A percentile compares a stretch with the other conserved stretches of the same genome.
These are phyloP conservation scores for Thinocorus orbignyianus DNA, from an alignment of 2,113 vertebrate genomes.

Conservation along the genomic window DNA sequence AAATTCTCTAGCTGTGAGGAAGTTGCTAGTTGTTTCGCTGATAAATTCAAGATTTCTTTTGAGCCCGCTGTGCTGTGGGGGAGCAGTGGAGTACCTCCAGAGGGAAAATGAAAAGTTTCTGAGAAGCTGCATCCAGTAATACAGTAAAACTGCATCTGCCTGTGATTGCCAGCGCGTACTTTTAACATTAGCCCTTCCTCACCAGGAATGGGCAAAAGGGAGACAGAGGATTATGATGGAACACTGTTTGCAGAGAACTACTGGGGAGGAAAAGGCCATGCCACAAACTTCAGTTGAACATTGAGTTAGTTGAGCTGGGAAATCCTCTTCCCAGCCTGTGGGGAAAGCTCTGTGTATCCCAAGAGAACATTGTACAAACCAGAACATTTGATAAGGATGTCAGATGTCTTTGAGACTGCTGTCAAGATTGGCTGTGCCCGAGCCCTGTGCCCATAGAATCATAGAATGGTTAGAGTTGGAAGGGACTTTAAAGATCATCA, in stretches of 20 bases:
- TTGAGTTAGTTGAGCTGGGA: background rate
- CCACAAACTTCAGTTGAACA: background rate
- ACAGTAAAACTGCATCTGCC: background rate
- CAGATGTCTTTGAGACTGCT: background rate
- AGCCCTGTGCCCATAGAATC: fast-evolving
- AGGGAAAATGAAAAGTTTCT: background rate
- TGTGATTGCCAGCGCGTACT: background rate
- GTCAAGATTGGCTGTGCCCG: fast-evolving
- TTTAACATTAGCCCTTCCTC: background rate
- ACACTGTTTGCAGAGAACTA: background rate
- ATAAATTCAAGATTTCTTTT: slow-evolving; percentile 34
- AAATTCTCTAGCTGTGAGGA: background rate
- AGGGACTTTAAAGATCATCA: too few relatives aligned
- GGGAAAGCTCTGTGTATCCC: fast-evolving
- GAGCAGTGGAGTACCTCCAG: background rate
- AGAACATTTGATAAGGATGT: background rate
- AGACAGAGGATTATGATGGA: background rate
- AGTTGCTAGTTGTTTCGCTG: slow-evolving; percentile 7
- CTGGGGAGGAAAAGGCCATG: background rate
- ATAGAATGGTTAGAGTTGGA: too few relatives aligned
- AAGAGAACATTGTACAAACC: background rate
- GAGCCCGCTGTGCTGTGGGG: background rate
- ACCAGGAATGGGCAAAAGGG: background rate
- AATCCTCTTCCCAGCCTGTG: background rate
- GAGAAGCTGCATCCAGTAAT: background rate